Percentiles rank a stretch among this genome's conserved stretches.
These are phyloP conservation scores for Serinus canaria DNA, from an alignment of 2,113 vertebrate genomes.

Conservation along the genomic window DNA sequence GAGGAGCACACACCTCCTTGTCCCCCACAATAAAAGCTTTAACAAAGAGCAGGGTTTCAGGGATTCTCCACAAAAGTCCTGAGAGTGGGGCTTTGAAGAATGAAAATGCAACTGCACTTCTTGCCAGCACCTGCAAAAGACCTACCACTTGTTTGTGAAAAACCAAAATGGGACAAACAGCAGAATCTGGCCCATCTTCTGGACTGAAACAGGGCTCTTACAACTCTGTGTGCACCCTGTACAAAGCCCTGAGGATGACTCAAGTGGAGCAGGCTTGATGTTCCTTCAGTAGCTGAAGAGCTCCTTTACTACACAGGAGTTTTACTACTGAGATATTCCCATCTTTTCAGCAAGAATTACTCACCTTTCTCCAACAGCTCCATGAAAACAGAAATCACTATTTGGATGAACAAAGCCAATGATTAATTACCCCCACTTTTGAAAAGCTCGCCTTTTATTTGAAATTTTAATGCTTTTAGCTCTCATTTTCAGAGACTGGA, in stretches of 20 bases:
- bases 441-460: neutral
- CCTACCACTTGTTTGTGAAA: neutral
- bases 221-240: accelerated
- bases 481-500: neutral
- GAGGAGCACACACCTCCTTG: neutral
- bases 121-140: neutral
- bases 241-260: neutral
- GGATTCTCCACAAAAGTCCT: neutral
- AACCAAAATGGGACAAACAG: neutral
- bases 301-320: neutral
- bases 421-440: neutral
- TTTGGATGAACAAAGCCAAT: neutral
- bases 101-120: neutral
- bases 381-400: neutral
- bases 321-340: neutral
- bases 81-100: neutral
- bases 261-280: neutral
- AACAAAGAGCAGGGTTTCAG: neutral
- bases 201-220: neutral
- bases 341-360: neutral
- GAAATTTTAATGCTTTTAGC: neutral
- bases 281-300: neutral
- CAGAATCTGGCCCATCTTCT: neutral
- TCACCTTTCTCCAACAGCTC: neutral
- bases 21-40: neutral